Evolutionary conservation across 2,113 vertebrate species (phyloP), one percentile per base, ranked within the genome.

Genomic region (Pomatorhinus ruficollis): DNA sequence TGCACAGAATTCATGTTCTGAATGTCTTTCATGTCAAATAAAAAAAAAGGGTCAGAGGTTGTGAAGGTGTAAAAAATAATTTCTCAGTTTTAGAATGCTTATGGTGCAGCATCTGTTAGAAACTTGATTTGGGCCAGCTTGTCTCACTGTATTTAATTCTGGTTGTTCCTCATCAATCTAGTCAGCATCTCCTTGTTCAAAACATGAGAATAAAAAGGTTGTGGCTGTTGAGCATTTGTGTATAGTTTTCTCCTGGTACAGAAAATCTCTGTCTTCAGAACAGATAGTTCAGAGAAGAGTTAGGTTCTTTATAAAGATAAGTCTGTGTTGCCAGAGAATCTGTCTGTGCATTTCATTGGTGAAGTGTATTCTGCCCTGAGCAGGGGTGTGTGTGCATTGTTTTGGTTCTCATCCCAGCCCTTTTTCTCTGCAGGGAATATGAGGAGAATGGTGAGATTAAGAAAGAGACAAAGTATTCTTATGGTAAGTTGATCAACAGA

Each of bases 381-480:
- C 83, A 90, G 19, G 42, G 60, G 45, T 24, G 79, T 88, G 66
- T 27, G 6, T 10, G 8, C 47, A 11, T 50, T 89, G n/a, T 24
- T 83, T 39, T 72, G 45, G 4, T 95, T 95, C 71, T 93, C 68
- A 95, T 80, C 63, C 80, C 63, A 80, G 47, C 57, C 35, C 23
- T 21, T 84, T 90, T 88, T 28, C 42, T 95, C 71, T 91, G 56
- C 97, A 99, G 99, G 68, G 99, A 99, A 56, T 99, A 99, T 86
- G 97, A 98, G 42, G 99, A 99, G 90, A 93, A 99, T 0, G 99
- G 99, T 25, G 98, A 99, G 96, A 98, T 98, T 87, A 99, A 99
- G 96, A 99, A 98, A 7, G 99, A 99, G 96, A 99, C 98, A 2
- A 99, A 97, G 6, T 99, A 99, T 93, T 98, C 98, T 8, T 99